A percentile compares a stretch with the other conserved stretches of the same genome.
Evolutionary conservation across 2,888 invertebrate species (phyloP).

Genomic region (Trachelus iudaicus): DNA sequence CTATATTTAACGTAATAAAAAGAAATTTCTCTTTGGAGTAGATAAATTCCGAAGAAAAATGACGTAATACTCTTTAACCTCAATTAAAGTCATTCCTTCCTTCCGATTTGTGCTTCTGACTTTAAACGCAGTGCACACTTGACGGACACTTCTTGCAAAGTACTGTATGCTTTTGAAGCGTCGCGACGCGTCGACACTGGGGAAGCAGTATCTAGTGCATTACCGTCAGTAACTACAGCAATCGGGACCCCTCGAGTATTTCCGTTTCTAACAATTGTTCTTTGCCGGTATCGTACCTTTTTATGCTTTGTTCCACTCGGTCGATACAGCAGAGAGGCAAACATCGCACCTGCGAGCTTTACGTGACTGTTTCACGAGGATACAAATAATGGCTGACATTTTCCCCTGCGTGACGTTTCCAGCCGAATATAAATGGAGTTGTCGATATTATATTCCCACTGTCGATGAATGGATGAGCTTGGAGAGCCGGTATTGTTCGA

Average conservation of each 20-base stretch:
- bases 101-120: neutral
- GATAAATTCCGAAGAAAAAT: neutral
- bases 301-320: neutral
- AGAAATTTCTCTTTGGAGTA: neutral
- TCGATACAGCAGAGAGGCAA: neutral
- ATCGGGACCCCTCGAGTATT: neutral
- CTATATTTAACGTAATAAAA: neutral
- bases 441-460: conserved; percentile 37
- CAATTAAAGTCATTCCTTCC: neutral
- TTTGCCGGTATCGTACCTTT: neutral
- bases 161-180: neutral
- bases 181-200: neutral
- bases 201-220: neutral
- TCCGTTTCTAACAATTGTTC: neutral
- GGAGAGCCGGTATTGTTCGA: conserved; percentile 16
- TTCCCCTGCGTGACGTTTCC: neutral
- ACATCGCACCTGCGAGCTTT: neutral
- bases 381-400: neutral
- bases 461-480: conserved; percentile 22
- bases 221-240: neutral
- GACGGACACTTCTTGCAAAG: neutral
- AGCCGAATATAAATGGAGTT: conserved; percentile 32
- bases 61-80: neutral
- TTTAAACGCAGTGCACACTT: neutral
- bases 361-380: neutral